Percentiles rank a stretch among this genome's conserved stretches.
Evolutionary conservation across 2,113 vertebrate species (phyloP).

Genomic region (Datnioides undecimradiatus): DNA sequence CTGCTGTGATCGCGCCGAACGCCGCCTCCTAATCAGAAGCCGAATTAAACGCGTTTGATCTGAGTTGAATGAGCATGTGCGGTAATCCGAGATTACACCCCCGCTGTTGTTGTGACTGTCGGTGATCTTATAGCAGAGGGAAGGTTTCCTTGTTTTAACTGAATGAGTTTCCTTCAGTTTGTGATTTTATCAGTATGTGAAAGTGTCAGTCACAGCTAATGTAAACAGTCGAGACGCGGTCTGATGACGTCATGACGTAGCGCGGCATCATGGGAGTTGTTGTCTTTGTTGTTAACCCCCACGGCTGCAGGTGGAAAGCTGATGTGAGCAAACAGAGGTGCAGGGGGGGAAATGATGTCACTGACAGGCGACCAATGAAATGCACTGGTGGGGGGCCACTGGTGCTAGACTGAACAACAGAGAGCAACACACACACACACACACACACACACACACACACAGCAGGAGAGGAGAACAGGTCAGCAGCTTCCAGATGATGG

Average conservation of each 20-base stretch:
- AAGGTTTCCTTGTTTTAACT: not conserved
- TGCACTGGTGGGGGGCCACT: too few relatives aligned
- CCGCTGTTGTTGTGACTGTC: not conserved
- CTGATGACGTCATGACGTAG: too few relatives aligned
- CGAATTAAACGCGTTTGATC: conserved; percentile 41
- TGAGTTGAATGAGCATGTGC: conserved; percentile 29
- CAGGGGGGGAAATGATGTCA: too few relatives aligned
- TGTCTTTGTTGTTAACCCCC: too few relatives aligned
- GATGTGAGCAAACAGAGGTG: too few relatives aligned
- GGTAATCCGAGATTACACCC: conserved; percentile 52
- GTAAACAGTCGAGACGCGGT: too few relatives aligned
- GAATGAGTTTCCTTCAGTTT: fast-evolving
- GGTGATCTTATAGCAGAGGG: not conserved
- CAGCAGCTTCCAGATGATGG: not conserved
- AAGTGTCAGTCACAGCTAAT: too few relatives aligned
- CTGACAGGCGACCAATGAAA: too few relatives aligned
- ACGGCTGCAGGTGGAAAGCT: too few relatives aligned
- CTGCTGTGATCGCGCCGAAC: conserved; percentile 49
- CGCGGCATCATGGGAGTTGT: too few relatives aligned
- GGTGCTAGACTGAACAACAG: conserved; percentile 36
- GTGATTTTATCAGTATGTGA: too few relatives aligned
- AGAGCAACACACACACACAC: not conserved
- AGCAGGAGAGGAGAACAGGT: not conserved
- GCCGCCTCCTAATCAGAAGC: conserved; percentile 37
- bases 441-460: not conserved